Evolutionary conservation across 2,888 invertebrate species (phyloP), one percentile per base, ranked within the genome.

Genomic region (Rhagonycha fulva): DNA sequence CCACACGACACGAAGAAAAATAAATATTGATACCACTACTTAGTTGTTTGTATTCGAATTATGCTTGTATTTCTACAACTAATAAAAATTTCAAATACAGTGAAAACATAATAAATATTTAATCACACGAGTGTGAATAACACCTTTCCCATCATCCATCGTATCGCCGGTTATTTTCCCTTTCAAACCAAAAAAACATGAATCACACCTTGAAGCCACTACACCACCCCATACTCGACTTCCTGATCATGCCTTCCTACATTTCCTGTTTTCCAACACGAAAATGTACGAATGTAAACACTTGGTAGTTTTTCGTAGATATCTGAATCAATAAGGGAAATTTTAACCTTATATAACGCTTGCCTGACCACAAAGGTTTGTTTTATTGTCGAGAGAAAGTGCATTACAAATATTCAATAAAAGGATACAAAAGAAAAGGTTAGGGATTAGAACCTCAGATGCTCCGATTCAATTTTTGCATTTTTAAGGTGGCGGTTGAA

Each of bases 41-140:
- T 69, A 74, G 69, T 74, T 69, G 74, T 70, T 70, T 74, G 63
- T 63, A 62, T 68, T 30, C 69, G 69, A 74, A 74, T 74, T 74
- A 70, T 23, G 63, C 26, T 66, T 70, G 19, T 60, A 11, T 68
- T 47, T 19, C 32, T 70, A 70, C 70, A 70, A 62, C 47, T 47
- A 47, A 47, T 47, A 47, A 47, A 47, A 12, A 47, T 47, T 47
- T n/a, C 47, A 47, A 47, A 47, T 47, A 47, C n/a, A 5, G n/a
- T 47, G 28, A 47, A 47, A 47, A 47, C n/a, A n/a, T n/a, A 47
- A 47, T 47, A 47, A n/a, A 47, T 47, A n/a, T 47, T 47, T 47
- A 47, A 47, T 47, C 47, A n/a, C 47, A 2, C 47, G n/a, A 47
- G 47, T 47, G 47, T 47, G 47, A 47, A 47, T 47, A 47, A 47